These are phyloP conservation scores for Ptychodera flava DNA, from an alignment of 35 echinoderm and acorn worm genomes.

Conservation along the genomic window DNA sequence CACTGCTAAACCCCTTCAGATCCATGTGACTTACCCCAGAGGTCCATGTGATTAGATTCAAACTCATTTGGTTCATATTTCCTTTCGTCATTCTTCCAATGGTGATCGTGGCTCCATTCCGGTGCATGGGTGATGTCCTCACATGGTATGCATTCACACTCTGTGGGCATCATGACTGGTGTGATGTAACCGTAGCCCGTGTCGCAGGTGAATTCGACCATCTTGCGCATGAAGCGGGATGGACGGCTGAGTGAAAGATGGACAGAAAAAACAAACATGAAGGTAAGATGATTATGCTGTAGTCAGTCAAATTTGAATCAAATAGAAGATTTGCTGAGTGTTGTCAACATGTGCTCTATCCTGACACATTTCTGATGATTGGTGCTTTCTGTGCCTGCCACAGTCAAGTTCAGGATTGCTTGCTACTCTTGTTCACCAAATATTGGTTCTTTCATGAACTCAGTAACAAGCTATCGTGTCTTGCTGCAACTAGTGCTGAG, in stretches of 20 bases:
- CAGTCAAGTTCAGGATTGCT: too few relatives aligned
- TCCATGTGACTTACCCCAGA: conserved; percentile 20
- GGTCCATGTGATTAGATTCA: neutral
- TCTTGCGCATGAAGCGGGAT: conserved; percentile 53
- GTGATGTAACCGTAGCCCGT: conserved; percentile 69
- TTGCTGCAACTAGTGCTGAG: too few relatives aligned
- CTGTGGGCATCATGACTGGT: conserved; percentile 48
- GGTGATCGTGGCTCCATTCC: conserved; percentile 55
- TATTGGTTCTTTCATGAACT: too few relatives aligned
- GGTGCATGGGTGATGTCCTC: conserved; percentile 56
- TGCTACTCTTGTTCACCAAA: too few relatives aligned
- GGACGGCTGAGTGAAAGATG: conserved; percentile 92
- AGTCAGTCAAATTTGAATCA: too few relatives aligned
- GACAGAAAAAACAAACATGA: neutral
- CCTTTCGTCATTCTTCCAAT: conserved; percentile 35
- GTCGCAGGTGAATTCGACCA: conserved; percentile 86
- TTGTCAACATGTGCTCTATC: too few relatives aligned
- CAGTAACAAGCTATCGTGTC: too few relatives aligned
- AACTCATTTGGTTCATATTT: neutral
- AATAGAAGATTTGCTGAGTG: too few relatives aligned
- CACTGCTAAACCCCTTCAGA: too few relatives aligned
- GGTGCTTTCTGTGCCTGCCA: too few relatives aligned
- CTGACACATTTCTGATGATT: too few relatives aligned
- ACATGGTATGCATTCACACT: conserved; percentile 86
- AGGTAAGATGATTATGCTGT: too few relatives aligned